Evolutionary conservation across 2,888 invertebrate genomes (phyloP), one percentile per base, ranked within the genome.

Genomic region (Tetragonula carbonaria): DNA sequence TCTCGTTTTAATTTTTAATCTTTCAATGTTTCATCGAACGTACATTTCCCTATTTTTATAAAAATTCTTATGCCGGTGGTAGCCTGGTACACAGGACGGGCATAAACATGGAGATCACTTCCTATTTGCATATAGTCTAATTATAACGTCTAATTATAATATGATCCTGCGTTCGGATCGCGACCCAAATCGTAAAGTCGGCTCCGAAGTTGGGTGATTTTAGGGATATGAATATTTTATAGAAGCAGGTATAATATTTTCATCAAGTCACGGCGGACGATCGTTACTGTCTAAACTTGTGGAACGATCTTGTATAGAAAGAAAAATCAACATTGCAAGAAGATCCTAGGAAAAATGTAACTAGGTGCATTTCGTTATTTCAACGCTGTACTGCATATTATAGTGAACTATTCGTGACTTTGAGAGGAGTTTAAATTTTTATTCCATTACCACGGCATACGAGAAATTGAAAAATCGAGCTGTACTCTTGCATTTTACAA

Each of bases 221-320:
- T 33, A 11, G 11, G 66, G 21, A 65, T 59, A 70, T 74, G 74
- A 82, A 82, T 82, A 80, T 82, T 80, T 82, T 82, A 66, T 5
- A 53, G 28, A 16, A 23, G 14, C 45, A 33, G 57, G 71, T 59
- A 13, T 59, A 65, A 38, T 65, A 45, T 23, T 57, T 70, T 57
- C 74, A 18, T 67, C 28, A 50, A 66, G 45, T 28, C 28, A 55
- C 16, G 53, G 53, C 16, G 23, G 45, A 14, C 18, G 38, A 59
- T 70, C 3, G 14, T 62, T n/a, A 50, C 11, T 16, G 2, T 8
- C 4, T 2, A 0, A n/a, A 55, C 45, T 55, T 18, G 18, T 21
- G 21, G 4, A 65, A 21, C 38, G 45, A 65, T n/a, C 21, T 16
- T 21, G 28, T 23, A 59, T 45, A 23, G 13, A 59, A 72, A n/a